phyloP scores from a whole-genome alignment of 1,140 invertebrate species.

The Cotesia chilonis region DNA sequence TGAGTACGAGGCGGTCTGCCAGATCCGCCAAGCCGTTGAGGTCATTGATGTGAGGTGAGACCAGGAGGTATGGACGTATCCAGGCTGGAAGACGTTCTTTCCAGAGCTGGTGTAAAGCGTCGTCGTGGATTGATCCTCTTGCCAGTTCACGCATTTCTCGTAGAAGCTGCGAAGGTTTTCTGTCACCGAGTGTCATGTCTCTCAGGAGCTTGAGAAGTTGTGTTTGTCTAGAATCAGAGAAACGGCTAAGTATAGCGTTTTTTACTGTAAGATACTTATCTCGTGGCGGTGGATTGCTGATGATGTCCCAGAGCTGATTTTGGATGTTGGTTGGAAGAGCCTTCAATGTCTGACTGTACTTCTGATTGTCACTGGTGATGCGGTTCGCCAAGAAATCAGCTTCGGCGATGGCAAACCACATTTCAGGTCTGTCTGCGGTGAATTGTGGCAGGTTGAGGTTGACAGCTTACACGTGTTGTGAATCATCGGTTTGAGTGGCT shows the following conservation, averaged over 20 bases:
- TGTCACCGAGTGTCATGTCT: constrained; percentile 2
- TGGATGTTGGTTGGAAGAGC: not conserved
- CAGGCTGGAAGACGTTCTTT: no score
- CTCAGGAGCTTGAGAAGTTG: not conserved
- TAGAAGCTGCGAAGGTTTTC: not conserved
- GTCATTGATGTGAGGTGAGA: no score
- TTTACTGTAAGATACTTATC: not conserved
- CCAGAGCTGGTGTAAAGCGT: no score
- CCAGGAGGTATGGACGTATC: no score
- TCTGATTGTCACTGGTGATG: no score
- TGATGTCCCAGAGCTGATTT: constrained; percentile 1
- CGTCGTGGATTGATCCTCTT: no score
- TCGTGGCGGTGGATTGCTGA: not conserved
- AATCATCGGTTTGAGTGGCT: no score
- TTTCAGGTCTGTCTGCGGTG: not conserved
- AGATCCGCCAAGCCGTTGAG: no score
- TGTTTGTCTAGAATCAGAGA: not conserved
- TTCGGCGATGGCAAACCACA: no score
- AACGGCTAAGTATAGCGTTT: not conserved
- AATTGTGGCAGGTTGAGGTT: constrained; percentile 8
- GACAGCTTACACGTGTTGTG: not conserved
- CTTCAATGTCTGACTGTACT: not conserved
- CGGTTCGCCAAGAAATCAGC: no score
- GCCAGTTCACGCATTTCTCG: not conserved
- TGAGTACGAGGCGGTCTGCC: no score